phyloP scores from a whole-genome alignment of 2,797 vertebrate species.

The Phalloptychus januarius region DNA sequence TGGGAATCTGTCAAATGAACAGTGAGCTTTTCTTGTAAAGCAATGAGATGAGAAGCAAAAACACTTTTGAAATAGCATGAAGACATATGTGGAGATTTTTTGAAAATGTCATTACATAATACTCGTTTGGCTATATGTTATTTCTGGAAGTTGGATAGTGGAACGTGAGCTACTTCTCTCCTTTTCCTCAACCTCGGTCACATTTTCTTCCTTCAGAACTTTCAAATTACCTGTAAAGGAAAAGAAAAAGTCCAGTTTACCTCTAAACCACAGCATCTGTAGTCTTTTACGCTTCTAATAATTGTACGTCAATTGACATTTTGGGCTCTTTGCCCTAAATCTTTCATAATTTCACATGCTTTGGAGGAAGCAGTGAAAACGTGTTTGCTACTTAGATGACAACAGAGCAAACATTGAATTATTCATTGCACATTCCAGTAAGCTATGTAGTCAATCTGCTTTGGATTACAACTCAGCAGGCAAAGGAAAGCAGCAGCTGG shows the following conservation, averaged over 20 bases:
- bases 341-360: constrained; percentile 2
- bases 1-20: constrained; percentile 52
- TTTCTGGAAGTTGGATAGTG: constrained; percentile 2
- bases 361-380: background rate
- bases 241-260: background rate
- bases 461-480: constrained; percentile 2
- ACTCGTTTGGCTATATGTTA: constrained; percentile 28
- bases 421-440: constrained; percentile 12
- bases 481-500: constrained; percentile 1
- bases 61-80: constrained; percentile 34
- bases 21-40: constrained; percentile 52
- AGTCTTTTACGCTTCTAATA: background rate
- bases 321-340: background rate
- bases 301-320: background rate
- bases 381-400: constrained; percentile 1
- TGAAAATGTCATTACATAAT: constrained; percentile 62
- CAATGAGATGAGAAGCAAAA: constrained; percentile 55
- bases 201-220: background rate
- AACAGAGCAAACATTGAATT: constrained; percentile 10
- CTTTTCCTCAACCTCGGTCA: background rate
- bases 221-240: background rate
- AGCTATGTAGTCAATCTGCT: background rate
- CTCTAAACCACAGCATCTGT: background rate
- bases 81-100: constrained; percentile 39
- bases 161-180: background rate